Evolutionary conservation across 2,797 vertebrate species (phyloP).

Genomic region (Chelonia mydas): DNA sequence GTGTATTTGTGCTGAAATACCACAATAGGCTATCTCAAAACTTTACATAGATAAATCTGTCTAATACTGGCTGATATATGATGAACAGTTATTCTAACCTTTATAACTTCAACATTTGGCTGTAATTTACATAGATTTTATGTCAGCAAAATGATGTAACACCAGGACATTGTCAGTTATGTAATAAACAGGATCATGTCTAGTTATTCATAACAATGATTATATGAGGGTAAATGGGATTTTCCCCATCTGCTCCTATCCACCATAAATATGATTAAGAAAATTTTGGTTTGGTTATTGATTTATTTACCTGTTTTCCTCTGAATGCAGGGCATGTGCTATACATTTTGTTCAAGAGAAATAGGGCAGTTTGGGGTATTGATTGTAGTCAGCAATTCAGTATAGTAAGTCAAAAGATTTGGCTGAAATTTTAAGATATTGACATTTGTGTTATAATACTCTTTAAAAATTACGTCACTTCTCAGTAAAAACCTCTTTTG

Average conservation of each 20-base stretch:
- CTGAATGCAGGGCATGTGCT: slow-evolving; percentile 34
- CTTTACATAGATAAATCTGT: neutral
- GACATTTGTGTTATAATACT: neutral
- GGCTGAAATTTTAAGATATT: slow-evolving; percentile 17
- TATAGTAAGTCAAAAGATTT: slow-evolving; percentile 15
- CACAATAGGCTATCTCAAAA: neutral
- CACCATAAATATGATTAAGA: slow-evolving; percentile 61
- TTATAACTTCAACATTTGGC: neutral
- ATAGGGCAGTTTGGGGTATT: slow-evolving; percentile 34
- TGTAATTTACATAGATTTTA: slow-evolving; percentile 1
- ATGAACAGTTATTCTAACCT: neutral
- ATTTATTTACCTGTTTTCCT: slow-evolving; percentile 67
- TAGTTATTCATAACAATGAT: slow-evolving; percentile 25
- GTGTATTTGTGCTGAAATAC: neutral
- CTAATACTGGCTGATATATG: neutral
- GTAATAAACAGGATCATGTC: slow-evolving; percentile 5
- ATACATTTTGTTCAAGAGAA: slow-evolving; percentile 62
- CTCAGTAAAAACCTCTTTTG: neutral
- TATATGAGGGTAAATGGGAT: neutral
- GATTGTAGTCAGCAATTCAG: slow-evolving; percentile 46
- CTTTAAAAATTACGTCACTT: neutral
- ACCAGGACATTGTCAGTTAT: slow-evolving; percentile 11
- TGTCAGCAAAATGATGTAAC: neutral
- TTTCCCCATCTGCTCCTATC: slow-evolving; percentile 45
- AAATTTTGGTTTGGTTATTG: slow-evolving; percentile 61